A percentile compares a stretch with the other conserved stretches of the same genome.
phyloP scores from a whole-genome alignment of 2,797 vertebrate genomes.

The Taenioides sp. region DNA sequence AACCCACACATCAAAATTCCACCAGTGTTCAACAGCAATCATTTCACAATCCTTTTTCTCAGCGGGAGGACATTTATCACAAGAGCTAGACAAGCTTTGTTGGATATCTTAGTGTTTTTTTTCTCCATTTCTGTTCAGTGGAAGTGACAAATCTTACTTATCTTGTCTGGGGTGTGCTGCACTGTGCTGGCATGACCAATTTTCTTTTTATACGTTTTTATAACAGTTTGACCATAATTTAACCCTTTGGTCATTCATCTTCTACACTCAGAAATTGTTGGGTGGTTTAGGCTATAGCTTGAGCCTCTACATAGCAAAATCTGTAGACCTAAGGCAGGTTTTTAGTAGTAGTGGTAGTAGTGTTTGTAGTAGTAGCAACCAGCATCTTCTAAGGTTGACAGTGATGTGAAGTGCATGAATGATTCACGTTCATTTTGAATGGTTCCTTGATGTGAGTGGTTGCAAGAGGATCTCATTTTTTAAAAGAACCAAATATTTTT shows the following conservation, averaged over 20 bases:
- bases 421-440: too few relatives aligned
- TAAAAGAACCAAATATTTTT: too few relatives aligned
- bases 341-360: too few relatives aligned
- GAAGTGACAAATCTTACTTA: conserved; percentile 7
- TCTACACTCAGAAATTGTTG: too few relatives aligned
- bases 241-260: not conserved
- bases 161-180: conserved; percentile 1
- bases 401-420: too few relatives aligned
- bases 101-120: not conserved
- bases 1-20: not conserved
- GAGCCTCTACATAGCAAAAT: too few relatives aligned
- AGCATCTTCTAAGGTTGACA: too few relatives aligned
- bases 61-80: not conserved
- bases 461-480: too few relatives aligned
- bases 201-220: not conserved
- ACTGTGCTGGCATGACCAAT: not conserved
- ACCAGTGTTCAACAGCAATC: not conserved
- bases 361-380: too few relatives aligned
- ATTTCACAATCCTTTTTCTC: conserved; percentile 12
- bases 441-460: too few relatives aligned
- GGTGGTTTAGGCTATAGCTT: too few relatives aligned
- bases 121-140: not conserved
- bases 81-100: not conserved
- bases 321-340: too few relatives aligned
- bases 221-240: not conserved